Evolutionary conservation across 2,797 vertebrate species (phyloP).

Genomic region (Pangasius macronema): DNA sequence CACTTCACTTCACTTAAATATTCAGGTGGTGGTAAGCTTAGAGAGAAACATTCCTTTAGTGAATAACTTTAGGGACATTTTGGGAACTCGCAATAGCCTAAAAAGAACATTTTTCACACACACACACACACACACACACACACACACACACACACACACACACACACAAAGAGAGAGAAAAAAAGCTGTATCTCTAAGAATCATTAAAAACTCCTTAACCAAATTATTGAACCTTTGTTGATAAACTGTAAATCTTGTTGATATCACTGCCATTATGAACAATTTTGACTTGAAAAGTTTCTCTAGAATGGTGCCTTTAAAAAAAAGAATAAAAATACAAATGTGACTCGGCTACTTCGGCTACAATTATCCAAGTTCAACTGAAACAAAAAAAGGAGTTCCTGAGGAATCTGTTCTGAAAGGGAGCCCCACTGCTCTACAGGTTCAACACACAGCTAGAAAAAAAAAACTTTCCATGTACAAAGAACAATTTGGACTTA

Average conservation of each 20-base stretch:
- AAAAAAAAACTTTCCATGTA: too few species aligned
- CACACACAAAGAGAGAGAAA: too few species aligned
- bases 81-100: neutral
- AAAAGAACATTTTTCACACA: neutral
- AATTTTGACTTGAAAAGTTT: neutral
- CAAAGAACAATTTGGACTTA: neutral
- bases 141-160: neutral
- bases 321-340: neutral
- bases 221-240: neutral
- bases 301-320: neutral
- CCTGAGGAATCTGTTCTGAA: constrained; percentile 1
- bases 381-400: neutral
- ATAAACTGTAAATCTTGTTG: neutral
- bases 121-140: neutral
- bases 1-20: too few species aligned
- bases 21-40: neutral
- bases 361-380: neutral
- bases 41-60: neutral
- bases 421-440: neutral
- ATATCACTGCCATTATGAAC: neutral
- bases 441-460: neutral
- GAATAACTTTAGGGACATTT: neutral
- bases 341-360: neutral
- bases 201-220: neutral
- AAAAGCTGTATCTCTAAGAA: neutral